A percentile compares a stretch with the other conserved stretches of the same genome.
phyloP scores from a whole-genome alignment of 1,140 invertebrate species.

The Anastrepha obliqua region DNA sequence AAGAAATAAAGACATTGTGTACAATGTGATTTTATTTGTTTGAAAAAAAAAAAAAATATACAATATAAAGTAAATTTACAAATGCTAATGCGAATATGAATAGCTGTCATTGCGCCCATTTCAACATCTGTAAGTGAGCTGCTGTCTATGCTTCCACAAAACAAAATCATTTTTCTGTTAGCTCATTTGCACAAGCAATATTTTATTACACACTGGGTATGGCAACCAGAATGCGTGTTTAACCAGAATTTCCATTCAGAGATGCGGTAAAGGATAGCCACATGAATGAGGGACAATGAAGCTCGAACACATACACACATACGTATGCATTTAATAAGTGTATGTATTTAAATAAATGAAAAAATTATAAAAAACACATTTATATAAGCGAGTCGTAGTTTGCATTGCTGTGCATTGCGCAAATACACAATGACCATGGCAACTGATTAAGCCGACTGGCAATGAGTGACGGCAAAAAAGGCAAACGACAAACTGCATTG shows the following conservation, averaged over 20 bases:
- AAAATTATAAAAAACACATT: background rate
- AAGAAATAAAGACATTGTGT: background rate
- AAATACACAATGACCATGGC: background rate
- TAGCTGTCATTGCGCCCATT: background rate
- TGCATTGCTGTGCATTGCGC: conserved; percentile 39
- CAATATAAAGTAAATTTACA: background rate
- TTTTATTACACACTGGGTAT: conserved; percentile 8
- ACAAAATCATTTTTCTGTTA: background rate
- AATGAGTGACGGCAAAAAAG: background rate
- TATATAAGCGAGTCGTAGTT: background rate
- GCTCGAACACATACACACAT: background rate
- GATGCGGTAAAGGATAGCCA: conserved; percentile 33
- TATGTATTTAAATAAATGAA: conserved; percentile 5
- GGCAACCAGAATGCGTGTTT: conserved; percentile 31
- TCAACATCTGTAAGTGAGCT: conserved; percentile 4
- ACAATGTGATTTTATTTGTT: background rate
- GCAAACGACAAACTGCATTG: background rate
- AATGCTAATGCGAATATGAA: background rate
- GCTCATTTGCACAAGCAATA: background rate
- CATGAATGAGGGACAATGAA: background rate
- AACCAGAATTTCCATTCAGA: conserved; percentile 43
- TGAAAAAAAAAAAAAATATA: conserved; percentile 13
- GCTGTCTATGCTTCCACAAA: background rate
- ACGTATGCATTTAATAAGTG: background rate
- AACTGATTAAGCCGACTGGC: conserved; percentile 33